These are phyloP conservation scores for Scaptomyza montana DNA, from an alignment of 1,140 invertebrate species.

Conservation along the genomic window DNA sequence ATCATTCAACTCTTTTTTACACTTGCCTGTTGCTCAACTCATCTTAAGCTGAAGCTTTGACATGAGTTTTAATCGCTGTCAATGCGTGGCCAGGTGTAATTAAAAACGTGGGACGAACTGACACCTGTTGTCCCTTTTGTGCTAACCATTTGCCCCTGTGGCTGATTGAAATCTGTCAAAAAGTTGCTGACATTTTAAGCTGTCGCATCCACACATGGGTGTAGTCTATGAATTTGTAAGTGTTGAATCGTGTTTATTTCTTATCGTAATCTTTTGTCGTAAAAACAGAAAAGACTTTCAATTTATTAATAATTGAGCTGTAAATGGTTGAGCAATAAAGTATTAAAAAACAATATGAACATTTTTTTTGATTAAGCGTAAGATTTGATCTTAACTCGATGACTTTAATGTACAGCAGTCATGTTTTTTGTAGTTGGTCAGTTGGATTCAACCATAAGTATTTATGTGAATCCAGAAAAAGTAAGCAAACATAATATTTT, in stretches of 20 bases:
- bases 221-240: neutral
- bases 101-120: constrained; percentile 64
- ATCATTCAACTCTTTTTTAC: neutral
- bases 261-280: no score
- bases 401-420: no score
- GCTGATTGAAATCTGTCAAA: constrained; percentile 79
- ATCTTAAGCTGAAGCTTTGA: constrained; percentile 33
- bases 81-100: constrained; percentile 67
- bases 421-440: no score
- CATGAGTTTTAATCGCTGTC: constrained; percentile 73
- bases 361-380: neutral
- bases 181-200: constrained; percentile 37
- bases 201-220: neutral
- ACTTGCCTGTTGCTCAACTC: constrained; percentile 37
- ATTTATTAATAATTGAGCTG: constrained; percentile 27
- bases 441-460: no score
- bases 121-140: constrained; percentile 1
- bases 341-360: neutral
- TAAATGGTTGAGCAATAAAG: neutral
- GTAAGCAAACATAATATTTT: no score
- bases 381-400: neutral
- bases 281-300: no score
- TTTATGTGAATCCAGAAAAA: no score
- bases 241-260: constrained; percentile 5
- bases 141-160: constrained; percentile 28